Evolutionary conservation across 1,140 invertebrate genomes (phyloP).

Genomic region (Drosophila carrolli): DNA sequence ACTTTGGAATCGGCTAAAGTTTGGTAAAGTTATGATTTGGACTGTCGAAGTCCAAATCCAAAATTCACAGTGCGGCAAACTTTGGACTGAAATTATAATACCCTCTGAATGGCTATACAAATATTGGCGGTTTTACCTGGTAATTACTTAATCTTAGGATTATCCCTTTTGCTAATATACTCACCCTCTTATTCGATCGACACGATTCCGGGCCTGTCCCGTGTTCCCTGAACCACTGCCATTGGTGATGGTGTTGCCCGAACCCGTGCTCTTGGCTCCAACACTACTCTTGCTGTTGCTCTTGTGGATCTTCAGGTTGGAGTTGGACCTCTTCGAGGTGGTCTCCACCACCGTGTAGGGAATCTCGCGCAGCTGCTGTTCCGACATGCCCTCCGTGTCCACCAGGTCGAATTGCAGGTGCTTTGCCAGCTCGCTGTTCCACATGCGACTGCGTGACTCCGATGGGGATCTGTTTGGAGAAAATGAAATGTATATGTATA

Average conservation of each 20-base stretch:
- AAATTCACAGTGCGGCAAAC: too few species aligned
- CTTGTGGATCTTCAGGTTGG: conserved; percentile 83
- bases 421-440: conserved; percentile 90
- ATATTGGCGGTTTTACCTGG: too few species aligned
- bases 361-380: conserved; percentile 95
- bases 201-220: conserved; percentile 79
- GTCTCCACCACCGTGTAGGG: conserved; percentile 95
- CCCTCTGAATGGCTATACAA: too few species aligned
- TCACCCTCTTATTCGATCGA: conserved; percentile 81
- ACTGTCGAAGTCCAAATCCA: too few species aligned
- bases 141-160: too few species aligned
- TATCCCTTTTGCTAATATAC: conserved; percentile 2
- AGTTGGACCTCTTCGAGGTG: conserved; percentile 84
- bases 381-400: conserved; percentile 94
- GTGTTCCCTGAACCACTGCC: conserved; percentile 63
- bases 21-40: too few species aligned
- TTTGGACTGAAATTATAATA: too few species aligned
- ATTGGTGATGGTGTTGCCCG: conserved; percentile 80
- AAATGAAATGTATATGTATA: too few species aligned
- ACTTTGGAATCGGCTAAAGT: too few species aligned
- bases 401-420: conserved; percentile 96
- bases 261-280: conserved; percentile 80
- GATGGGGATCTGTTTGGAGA: conserved; percentile 86
- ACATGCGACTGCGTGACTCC: conserved; percentile 86
- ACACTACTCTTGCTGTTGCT: conserved; percentile 83